These are phyloP conservation scores for Marasmarcha lunaedactyla DNA, from an alignment of 2,888 invertebrate genomes.

Conservation along the genomic window DNA sequence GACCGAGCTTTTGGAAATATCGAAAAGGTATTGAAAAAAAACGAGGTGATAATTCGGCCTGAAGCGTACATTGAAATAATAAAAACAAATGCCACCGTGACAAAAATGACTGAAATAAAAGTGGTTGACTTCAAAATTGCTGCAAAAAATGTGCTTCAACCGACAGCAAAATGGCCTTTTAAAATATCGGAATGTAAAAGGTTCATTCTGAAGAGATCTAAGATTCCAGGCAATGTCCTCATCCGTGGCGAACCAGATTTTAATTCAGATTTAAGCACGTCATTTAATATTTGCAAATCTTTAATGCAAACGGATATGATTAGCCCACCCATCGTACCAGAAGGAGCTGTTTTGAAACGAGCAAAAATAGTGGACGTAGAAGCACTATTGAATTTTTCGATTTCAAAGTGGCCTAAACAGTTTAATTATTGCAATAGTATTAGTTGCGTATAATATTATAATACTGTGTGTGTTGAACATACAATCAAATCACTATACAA, in stretches of 20 bases:
- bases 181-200: constrained; percentile 4
- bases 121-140: constrained; percentile 2
- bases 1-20: constrained; percentile 22
- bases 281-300: too few relatives aligned
- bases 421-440: too few relatives aligned
- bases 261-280: too few relatives aligned
- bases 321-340: too few relatives aligned
- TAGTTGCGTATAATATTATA: too few relatives aligned
- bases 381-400: too few relatives aligned
- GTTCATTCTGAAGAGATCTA: constrained; percentile 4
- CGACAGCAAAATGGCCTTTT: not conserved
- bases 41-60: constrained; percentile 3
- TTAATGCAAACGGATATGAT: too few relatives aligned
- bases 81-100: constrained; percentile 3
- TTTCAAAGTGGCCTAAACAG: too few relatives aligned
- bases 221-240: constrained; percentile 3
- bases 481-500: too few relatives aligned
- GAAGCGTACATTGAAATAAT: constrained; percentile 4
- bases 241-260: constrained; percentile 4
- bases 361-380: too few relatives aligned
- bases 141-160: not conserved
- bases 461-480: too few relatives aligned
- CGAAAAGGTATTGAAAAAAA: constrained; percentile 18
- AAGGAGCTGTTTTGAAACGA: too few relatives aligned
- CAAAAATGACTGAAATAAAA: constrained; percentile 1